Evolutionary conservation across 1,140 invertebrate genomes (phyloP).

Genomic region (Drosophila ohnishii): DNA sequence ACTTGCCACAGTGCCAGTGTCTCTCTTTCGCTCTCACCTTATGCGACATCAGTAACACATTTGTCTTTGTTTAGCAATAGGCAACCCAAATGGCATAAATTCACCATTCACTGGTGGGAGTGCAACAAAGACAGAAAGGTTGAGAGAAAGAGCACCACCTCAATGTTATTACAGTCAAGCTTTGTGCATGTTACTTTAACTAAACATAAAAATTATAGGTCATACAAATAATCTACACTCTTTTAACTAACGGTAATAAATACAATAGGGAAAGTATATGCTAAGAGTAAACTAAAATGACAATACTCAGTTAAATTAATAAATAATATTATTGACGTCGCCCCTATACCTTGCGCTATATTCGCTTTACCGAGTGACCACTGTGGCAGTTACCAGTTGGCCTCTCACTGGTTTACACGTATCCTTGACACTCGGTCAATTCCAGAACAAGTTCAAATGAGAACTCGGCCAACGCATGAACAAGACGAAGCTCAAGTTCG

Average conservation of each 20-base stretch:
- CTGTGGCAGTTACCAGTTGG: constrained; percentile 4
- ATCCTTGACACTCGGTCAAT: constrained; percentile 40
- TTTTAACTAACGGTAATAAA: neutral
- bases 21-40: constrained; percentile 8
- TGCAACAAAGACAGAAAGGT: constrained; percentile 13
- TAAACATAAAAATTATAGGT: neutral
- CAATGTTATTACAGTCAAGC: constrained; percentile 55
- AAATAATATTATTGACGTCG: neutral
- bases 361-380: neutral
- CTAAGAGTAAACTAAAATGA: neutral
- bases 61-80: constrained; percentile 69
- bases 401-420: constrained; percentile 17
- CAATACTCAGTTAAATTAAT: neutral
- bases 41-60: constrained; percentile 51
- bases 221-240: neutral
- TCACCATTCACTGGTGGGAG: constrained; percentile 19
- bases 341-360: neutral
- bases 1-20: neutral
- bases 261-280: neutral
- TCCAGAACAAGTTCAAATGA: constrained; percentile 25
- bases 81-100: constrained; percentile 36
- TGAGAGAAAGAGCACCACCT: constrained; percentile 2
- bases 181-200: neutral
- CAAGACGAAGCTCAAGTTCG: constrained; percentile 33
- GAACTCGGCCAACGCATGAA: constrained; percentile 29